Percentiles rank a stretch among this genome's conserved stretches.
Conservation (phyloP, 2,797 vertebrate genomes). For the Pteronotus mesoamericanus region DNA sequence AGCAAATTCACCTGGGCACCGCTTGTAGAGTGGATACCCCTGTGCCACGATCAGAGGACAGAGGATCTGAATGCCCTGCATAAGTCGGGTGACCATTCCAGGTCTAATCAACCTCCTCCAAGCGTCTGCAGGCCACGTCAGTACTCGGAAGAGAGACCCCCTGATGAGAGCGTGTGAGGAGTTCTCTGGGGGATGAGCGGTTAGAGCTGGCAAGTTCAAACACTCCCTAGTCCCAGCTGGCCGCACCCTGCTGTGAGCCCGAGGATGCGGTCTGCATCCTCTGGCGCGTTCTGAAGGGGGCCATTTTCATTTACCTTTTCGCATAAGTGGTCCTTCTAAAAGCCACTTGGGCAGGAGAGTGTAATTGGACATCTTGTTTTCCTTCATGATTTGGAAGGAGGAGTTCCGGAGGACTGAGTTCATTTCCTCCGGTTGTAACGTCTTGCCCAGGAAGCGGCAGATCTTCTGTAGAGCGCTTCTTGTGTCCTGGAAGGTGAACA, state of each 20-base stretch:
- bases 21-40: not conserved
- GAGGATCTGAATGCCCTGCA: not conserved
- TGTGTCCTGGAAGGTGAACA: constrained; percentile 79
- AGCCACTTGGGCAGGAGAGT: constrained; percentile 67
- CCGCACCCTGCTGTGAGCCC: accelerated
- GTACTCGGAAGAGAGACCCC: not conserved
- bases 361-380: constrained; percentile 87
- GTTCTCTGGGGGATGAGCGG: not conserved
- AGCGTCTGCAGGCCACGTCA: not conserved
- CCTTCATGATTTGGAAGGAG: constrained; percentile 85
- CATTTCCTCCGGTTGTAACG: constrained; percentile 79
- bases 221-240: no score
- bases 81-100: not conserved
- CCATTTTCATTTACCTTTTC: constrained; percentile 82
- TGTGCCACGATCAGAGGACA: not conserved
- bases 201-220: not conserved
- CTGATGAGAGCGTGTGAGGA: not conserved
- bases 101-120: not conserved
- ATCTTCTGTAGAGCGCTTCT: constrained; percentile 73
- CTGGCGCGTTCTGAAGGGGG: not conserved
- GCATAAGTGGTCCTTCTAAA: constrained; percentile 72
- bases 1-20: not conserved
- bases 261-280: not conserved
- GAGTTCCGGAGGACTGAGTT: constrained; percentile 80
- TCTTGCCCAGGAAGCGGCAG: constrained; percentile 81